phyloP scores from a whole-genome alignment of 2,888 invertebrate species.

The Himalopsyche japonica region DNA sequence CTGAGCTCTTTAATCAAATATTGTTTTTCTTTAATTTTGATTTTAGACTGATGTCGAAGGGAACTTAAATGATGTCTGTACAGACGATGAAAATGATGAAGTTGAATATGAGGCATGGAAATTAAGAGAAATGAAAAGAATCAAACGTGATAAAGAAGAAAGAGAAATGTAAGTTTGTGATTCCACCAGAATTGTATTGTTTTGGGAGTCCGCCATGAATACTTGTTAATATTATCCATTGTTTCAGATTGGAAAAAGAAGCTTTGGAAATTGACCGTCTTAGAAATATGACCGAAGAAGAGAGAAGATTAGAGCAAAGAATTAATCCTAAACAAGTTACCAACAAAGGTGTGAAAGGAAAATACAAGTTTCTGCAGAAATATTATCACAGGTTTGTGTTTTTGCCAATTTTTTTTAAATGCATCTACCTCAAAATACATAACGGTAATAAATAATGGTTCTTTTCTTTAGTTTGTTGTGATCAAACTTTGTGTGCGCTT shows the following conservation, averaged over 20 bases:
- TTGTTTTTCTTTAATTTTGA: neutral
- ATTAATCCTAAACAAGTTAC: constrained; percentile 90
- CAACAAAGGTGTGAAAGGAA: constrained; percentile 94
- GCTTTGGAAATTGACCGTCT: constrained; percentile 85
- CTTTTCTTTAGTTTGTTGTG: too few relatives aligned
- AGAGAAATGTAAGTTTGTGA: constrained; percentile 76
- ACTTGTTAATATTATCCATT: too few relatives aligned
- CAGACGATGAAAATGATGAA: constrained; percentile 95
- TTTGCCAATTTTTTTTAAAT: too few relatives aligned
- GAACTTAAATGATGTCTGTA: constrained; percentile 82
- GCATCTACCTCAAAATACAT: too few relatives aligned
- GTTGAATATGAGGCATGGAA: constrained; percentile 98
- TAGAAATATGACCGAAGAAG: constrained; percentile 95
- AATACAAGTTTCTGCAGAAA: constrained; percentile 99
- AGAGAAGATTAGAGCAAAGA: constrained; percentile 84
- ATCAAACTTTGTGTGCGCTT: too few relatives aligned
- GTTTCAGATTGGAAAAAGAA: constrained; percentile 80
- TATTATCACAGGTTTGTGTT: constrained; percentile 81
- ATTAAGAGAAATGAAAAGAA: constrained; percentile 90
- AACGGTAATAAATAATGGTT: too few relatives aligned
- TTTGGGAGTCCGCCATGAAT: too few relatives aligned
- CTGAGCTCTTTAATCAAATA: too few relatives aligned
- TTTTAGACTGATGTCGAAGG: constrained; percentile 72
- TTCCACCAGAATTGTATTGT: neutral
- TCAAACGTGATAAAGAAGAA: constrained; percentile 96